Evolutionary conservation across 1,140 invertebrate species (phyloP).

Genomic region (Drosophila triauraria): DNA sequence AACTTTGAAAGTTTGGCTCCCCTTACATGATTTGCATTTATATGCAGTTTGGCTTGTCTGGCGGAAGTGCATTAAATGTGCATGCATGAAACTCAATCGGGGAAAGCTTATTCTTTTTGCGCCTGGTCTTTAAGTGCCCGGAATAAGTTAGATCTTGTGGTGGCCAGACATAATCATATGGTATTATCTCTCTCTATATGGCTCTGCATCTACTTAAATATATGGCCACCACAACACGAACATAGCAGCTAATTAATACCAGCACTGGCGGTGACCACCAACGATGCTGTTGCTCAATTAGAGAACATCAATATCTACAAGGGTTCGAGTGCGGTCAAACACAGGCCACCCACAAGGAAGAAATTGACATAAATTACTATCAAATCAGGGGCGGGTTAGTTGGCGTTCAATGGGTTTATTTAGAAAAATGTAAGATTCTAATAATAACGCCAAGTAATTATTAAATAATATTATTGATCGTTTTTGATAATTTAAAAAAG

Average conservation of each 20-base stretch:
- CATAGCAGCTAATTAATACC: constrained; percentile 58
- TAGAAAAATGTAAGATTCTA: too few species aligned
- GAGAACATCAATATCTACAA: constrained; percentile 63
- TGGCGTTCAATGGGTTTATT: background rate
- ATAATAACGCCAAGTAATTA: too few species aligned
- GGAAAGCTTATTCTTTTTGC: background rate
- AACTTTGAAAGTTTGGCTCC: constrained; percentile 48
- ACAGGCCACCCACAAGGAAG: constrained; percentile 45
- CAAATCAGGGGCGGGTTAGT: constrained; percentile 13
- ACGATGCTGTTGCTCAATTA: constrained; percentile 64
- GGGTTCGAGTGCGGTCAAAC: constrained; percentile 7
- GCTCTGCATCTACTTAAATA: background rate
- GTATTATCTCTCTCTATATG: constrained; percentile 1
- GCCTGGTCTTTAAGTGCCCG: constrained; percentile 17
- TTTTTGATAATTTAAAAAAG: too few species aligned
- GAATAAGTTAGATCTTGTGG: constrained; percentile 14
- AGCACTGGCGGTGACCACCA: constrained; percentile 52
- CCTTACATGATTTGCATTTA: constrained; percentile 59
- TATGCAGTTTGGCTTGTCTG: constrained; percentile 52
- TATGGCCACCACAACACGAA: constrained; percentile 13
- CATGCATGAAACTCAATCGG: constrained; percentile 15
- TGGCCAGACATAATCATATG: constrained; percentile 27
- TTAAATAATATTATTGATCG: too few species aligned
- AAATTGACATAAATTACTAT: constrained; percentile 76
- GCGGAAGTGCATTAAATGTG: constrained; percentile 69